Percentiles rank a stretch among this genome's conserved stretches.
Evolutionary conservation across 2,113 vertebrate genomes (phyloP).

Genomic region (Otus sunia): DNA sequence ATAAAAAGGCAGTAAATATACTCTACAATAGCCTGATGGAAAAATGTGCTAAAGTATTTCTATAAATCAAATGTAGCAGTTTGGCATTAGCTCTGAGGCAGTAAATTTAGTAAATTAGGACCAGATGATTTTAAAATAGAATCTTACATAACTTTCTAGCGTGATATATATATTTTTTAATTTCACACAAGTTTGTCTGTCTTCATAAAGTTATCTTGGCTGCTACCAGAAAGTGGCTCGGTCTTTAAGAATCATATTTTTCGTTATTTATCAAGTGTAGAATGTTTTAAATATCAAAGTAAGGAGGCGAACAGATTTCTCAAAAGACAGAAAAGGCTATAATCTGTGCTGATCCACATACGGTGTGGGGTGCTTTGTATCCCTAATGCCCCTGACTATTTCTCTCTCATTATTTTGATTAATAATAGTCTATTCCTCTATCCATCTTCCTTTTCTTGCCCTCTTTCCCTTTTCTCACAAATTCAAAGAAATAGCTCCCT

Average conservation of each 20-base stretch:
- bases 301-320: background rate
- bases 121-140: slow-evolving; percentile 83
- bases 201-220: slow-evolving; percentile 65
- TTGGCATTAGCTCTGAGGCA: slow-evolving; percentile 74
- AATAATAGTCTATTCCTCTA: background rate
- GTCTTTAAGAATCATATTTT: slow-evolving; percentile 12
- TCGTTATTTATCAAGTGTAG: slow-evolving; percentile 23
- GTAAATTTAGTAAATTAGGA: slow-evolving; percentile 82
- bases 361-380: background rate
- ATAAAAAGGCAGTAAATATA: slow-evolving; percentile 72
- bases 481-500: background rate
- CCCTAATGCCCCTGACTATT: background rate
- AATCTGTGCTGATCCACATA: background rate
- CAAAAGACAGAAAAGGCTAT: background rate
- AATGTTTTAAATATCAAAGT: slow-evolving; percentile 25
- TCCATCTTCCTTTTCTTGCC: background rate
- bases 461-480: background rate
- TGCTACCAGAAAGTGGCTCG: slow-evolving; percentile 39
- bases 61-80: slow-evolving; percentile 79
- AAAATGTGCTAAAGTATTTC: slow-evolving; percentile 82
- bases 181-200: slow-evolving; percentile 62
- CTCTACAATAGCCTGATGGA: slow-evolving; percentile 74
- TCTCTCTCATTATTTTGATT: background rate
- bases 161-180: slow-evolving; percentile 25
- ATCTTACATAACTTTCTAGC: slow-evolving; percentile 77